phyloP scores from a whole-genome alignment of 2,113 vertebrate species.

The Perca flavescens region DNA sequence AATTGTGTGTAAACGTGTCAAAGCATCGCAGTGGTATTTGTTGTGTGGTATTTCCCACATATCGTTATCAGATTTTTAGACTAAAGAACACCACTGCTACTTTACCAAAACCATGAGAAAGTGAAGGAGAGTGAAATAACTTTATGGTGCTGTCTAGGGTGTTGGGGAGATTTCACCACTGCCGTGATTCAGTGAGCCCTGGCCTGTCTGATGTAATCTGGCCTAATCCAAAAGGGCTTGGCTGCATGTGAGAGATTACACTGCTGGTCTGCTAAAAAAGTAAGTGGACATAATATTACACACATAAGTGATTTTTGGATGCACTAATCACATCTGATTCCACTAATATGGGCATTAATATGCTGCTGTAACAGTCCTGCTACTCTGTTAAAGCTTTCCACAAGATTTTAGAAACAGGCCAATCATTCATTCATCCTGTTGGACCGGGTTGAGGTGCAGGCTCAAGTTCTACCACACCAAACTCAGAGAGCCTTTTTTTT shows the following conservation, averaged over 20 bases:
- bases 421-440: neutral
- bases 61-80: neutral
- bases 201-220: conserved; percentile 70
- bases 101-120: conserved; percentile 18
- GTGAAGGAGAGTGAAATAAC: conserved; percentile 14
- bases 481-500: neutral
- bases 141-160: conserved; percentile 30
- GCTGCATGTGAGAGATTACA: conserved; percentile 68
- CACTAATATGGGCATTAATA: neutral
- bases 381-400: neutral
- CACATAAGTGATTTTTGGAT: neutral
- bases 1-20: neutral
- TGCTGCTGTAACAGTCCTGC: neutral
- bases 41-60: neutral
- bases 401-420: neutral
- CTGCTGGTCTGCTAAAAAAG: conserved; percentile 21
- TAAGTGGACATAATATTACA: conserved; percentile 3
- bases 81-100: neutral
- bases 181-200: conserved; percentile 43
- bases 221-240: conserved; percentile 70
- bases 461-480: neutral
- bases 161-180: conserved; percentile 56
- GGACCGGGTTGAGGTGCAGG: neutral
- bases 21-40: neutral
- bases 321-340: neutral